Evolutionary conservation across 2,888 invertebrate genomes (phyloP), one percentile per base, ranked within the genome.

Genomic region (Sisyra terminalis): DNA sequence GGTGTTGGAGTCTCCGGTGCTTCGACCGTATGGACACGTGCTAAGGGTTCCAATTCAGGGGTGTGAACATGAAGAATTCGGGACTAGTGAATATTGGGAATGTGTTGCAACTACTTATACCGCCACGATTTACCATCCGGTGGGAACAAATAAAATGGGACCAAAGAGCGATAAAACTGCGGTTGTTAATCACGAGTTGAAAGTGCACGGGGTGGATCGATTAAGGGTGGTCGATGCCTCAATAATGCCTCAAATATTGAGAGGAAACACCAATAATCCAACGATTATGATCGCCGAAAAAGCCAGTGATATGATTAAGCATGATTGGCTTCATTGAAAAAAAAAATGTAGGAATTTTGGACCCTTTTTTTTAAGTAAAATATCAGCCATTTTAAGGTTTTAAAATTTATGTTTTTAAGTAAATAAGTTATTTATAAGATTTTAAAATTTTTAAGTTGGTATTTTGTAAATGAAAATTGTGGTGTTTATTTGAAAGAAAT

Each of bases 91-190:
- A 4, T 83, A 83, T 56, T 78, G 78, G 66, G 64, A 62, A 5
- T 83, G 82, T 53, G 53, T 78, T 3, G 61, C 71, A 0, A 71
- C 65, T 47, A 68, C 73, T 34, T 79, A 80, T 51, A 82, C 83
- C 0, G 62, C 71, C 1, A 82, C 81, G 1, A 75, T 82, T 45
- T 80, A 64, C 52, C 79, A 81, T 60, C 78, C 75, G 1, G 72
- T 70, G 13, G 75, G 78, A 1, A 78, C 78, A 0, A 77, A 76
- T 54, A 78, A 76, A 55, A 80, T 79, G 78, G 78, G 78, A 3
- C 77, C 78, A 0, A 60, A 60, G 34, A 62, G 64, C 56, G 78
- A 79, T 51, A 57, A 57, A 3, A 60, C 63, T 2, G 75, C 79
- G 0, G 80, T 82, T 0, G 80, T 82, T 0, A 75, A 79, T 55